Evolutionary conservation across 2,113 vertebrate genomes (phyloP).

Genomic region (Gymnorhina tibicen): DNA sequence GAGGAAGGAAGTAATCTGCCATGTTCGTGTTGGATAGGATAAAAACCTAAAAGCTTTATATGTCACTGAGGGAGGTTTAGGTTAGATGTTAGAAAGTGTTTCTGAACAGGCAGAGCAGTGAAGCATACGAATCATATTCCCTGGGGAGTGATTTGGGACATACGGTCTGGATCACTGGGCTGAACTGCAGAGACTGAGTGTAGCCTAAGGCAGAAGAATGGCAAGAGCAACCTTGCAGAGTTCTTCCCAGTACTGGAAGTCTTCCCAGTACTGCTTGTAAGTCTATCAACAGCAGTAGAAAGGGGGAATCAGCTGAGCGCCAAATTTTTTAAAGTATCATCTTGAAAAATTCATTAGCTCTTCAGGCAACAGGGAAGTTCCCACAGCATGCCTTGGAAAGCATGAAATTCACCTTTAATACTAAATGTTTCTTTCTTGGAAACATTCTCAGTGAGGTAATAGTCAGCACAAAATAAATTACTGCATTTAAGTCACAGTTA

Average conservation of each 20-base stretch:
- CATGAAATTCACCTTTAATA: not conserved
- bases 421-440: not conserved
- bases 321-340: not conserved
- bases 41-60: not conserved
- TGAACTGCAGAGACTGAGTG: not conserved
- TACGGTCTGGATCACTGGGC: fast-evolving
- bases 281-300: not conserved
- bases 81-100: not conserved
- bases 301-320: not conserved
- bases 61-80: not conserved
- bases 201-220: not conserved
- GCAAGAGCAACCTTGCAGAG: not conserved
- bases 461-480: not conserved
- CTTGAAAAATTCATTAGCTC: not conserved
- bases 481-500: not conserved
- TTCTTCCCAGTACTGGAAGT: not conserved
- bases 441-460: not conserved
- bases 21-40: not conserved
- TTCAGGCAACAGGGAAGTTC: not conserved
- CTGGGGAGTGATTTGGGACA: not conserved
- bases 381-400: not conserved
- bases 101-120: not conserved
- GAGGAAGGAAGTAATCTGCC: not conserved
- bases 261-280: not conserved
- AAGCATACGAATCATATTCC: not conserved